Evolutionary conservation across 2,797 vertebrate genomes (phyloP), one percentile per base, ranked within the genome.

Genomic region (Odontamblyopus lacepedii): DNA sequence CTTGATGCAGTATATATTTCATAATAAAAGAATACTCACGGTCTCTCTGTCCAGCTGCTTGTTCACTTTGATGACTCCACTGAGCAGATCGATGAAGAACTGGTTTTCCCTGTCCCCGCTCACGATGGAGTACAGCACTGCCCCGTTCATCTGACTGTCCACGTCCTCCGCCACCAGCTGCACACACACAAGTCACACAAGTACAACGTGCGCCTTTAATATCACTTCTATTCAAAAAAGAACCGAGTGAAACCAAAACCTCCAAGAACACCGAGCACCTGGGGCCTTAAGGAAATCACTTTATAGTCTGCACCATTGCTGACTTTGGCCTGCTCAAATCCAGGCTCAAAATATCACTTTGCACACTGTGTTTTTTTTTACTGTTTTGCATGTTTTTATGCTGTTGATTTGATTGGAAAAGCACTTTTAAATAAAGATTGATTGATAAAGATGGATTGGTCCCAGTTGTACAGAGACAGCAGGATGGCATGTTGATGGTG

Each of bases 11-110:
- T 13, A 3, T 48, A 48, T 15, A 48, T 13, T 48, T 48, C 0
- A 65, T 50, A 15, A n/a, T 57, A n/a, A 75, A 32, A 64, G 60
- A 53, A 38, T 63, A n/a, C 96, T 95, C 88, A 99, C 97, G 86
- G 88, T 94, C 92, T 99, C 98, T 80, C 96, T 92, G 87, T 99
- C 98, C 90, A 99, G 93, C 76, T 93, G 96, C 88, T 97, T 97
- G 89, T 97, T 97, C 85, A 99, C 95, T 75, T 95, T 97, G 87
- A 99, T 92, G 11, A 97, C 91, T 62, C 97, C 98, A 67, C 91
- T 85, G 73, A 93, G 80, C 59, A 96, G 95, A 88, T 98, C 96
- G 30, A 99, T 92, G 0, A 94, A 92, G 93, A 99, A 99, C 85
- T 97, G 95, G 75, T 93, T 96, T 79, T 96, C 94, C 73, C 77